A percentile compares a stretch with the other conserved stretches of the same genome.
Evolutionary conservation across 1,140 invertebrate genomes (phyloP).

Genomic region (Oryctes rhinoceros): DNA sequence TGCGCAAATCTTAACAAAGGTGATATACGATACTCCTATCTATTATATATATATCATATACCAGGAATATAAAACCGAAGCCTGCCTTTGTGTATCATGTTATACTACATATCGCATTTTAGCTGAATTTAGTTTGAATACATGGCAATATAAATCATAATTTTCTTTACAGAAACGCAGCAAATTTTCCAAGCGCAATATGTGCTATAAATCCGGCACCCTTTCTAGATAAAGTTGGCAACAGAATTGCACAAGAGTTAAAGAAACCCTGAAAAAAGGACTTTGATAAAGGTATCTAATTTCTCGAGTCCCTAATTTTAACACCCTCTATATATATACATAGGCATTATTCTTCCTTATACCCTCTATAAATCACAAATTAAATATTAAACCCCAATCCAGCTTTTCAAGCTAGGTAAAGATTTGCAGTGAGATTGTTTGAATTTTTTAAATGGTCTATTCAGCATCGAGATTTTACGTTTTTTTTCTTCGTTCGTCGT

Average conservation of each 20-base stretch:
- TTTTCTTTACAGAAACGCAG: background rate
- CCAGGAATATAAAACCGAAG: background rate
- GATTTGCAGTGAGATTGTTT: conserved; percentile 1
- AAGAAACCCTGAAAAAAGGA: background rate
- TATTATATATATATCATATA: background rate
- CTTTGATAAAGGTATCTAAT: background rate
- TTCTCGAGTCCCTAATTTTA: background rate
- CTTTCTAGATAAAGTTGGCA: too few species aligned
- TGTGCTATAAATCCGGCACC: too few species aligned
- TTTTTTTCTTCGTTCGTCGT: background rate
- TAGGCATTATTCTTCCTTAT: conserved; percentile 6
- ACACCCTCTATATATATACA: background rate
- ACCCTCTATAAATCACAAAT: conserved; percentile 15
- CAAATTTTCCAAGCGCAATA: too few species aligned
- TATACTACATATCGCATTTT: too few species aligned
- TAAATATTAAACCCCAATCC: conserved; percentile 15
- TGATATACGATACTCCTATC: background rate
- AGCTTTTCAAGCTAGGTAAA: conserved; percentile 6
- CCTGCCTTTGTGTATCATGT: too few species aligned
- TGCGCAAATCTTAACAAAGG: background rate
- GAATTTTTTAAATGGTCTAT: background rate
- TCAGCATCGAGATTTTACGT: background rate
- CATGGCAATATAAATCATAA: background rate
- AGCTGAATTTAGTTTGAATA: background rate
- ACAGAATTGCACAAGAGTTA: too few species aligned